Evolutionary conservation across 1,140 invertebrate species (phyloP), one percentile per base, ranked within the genome.

Genomic region (Carcinoscorpius rotundicauda): DNA sequence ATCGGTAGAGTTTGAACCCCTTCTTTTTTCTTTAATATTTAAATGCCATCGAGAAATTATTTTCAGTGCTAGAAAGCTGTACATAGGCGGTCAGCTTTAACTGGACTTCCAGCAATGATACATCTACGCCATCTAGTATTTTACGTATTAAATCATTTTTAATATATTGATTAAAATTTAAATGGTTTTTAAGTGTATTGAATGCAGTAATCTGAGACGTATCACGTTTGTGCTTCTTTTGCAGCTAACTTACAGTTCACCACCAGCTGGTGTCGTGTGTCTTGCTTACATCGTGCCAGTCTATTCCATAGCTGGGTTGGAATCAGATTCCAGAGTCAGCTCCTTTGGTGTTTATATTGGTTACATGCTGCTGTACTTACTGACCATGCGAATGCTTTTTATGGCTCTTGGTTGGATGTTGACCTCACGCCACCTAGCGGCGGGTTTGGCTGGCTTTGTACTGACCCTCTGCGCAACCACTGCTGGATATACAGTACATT

Each of bases 241-340:
- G 56, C 73, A 86, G 84, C 76, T 83, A 5, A 66, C 83, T 6
- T 82, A 82, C 71, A 83, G 81, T 67, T 72, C 85, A 50, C 78
- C 82, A 69, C 82, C 85, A 5, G 83, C 86, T 61, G 75, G 77
- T 77, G 67, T 82, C 61, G 82, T 91, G 4, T 91, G 88, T 80
- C 70, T 91, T 62, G 86, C 87, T 1, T 93, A 89, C 73, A 73
- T 91, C 48, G 83, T 92, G 50, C 92, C 92, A 11, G 89, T 88
- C 9, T 94, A 90, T 73, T 88, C 88, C 29, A 93, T 94, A 90
- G 86, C 87, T 6, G 89, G 90, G 0, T 78, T 93, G 0, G 79
- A 83, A 55, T 77, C 76, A 71, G 76, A 65, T 74, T 78, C 79
- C 50, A 81, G 78, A 65, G 82, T 84, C 66, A 82, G 82, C 61